Percentiles rank a stretch among this genome's conserved stretches.
Evolutionary conservation across 2,888 invertebrate genomes (phyloP).

Genomic region (Anthoptus insignis): DNA sequence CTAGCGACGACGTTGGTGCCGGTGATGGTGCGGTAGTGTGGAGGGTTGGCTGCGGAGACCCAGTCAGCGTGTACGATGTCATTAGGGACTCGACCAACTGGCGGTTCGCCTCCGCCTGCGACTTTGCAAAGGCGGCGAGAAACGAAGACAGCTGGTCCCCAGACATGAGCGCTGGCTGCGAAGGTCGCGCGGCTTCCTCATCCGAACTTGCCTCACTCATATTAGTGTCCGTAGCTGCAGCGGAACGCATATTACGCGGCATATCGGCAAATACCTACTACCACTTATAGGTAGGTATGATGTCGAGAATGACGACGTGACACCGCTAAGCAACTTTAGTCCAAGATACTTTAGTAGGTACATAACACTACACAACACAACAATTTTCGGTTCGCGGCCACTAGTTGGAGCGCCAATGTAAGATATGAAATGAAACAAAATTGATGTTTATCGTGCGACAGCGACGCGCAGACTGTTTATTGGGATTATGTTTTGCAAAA

Average conservation of each 20-base stretch:
- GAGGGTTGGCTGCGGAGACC: neutral
- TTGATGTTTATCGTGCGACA: too few species aligned
- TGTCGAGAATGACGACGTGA: too few species aligned
- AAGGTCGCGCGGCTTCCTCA: constrained; percentile 4
- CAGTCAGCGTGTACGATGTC: neutral
- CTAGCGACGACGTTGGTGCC: neutral
- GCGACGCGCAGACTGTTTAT: too few species aligned
- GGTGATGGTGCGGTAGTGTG: neutral
- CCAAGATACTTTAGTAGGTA: neutral
- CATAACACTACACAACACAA: neutral
- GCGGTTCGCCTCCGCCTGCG: constrained; percentile 41
- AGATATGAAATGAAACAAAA: too few species aligned
- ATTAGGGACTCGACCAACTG: constrained; percentile 17
- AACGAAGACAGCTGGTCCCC: constrained; percentile 26
- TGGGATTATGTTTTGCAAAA: too few species aligned
- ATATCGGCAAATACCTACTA: constrained; percentile 3
- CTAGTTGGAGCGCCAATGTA: neutral
- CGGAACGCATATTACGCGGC: constrained; percentile 8
- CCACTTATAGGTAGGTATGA: too few species aligned
- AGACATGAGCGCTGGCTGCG: constrained; percentile 27
- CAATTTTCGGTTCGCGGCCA: neutral
- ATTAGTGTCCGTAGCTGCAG: neutral
- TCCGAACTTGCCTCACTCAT: neutral
- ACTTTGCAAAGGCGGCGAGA: constrained; percentile 36
- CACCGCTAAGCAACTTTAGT: neutral